Conservation (phyloP, 2,797 vertebrate genomes). For the Naso thynnoides region DNA sequence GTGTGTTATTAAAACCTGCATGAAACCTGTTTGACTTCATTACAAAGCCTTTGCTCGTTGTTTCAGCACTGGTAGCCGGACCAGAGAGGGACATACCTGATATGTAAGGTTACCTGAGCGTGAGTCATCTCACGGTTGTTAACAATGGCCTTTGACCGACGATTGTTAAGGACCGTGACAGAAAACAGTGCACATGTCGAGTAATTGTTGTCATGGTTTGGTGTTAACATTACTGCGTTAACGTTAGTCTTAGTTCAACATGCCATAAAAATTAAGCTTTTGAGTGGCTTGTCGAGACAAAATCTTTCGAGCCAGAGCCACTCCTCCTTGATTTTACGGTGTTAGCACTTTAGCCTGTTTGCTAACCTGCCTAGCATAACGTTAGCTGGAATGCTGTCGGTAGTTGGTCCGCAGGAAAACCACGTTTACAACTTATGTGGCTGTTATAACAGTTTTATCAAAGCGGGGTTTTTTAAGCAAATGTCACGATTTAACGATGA, state of each 20-base stretch:
- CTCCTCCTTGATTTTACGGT: neutral
- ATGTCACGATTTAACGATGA: neutral
- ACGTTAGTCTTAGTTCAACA: too few species aligned
- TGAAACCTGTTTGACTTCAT: neutral
- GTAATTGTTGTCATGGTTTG: fast-evolving
- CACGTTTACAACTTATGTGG: fast-evolving
- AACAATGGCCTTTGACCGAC: neutral
- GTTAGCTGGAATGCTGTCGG: neutral
- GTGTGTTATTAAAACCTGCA: neutral
- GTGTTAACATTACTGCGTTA: too few species aligned
- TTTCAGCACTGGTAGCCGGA: neutral
- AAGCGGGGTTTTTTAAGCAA: neutral
- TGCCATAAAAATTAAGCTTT: neutral
- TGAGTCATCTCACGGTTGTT: neutral
- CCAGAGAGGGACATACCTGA: neutral
- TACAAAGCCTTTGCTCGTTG: neutral
- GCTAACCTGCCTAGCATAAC: conserved; percentile 42
- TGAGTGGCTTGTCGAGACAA: too few species aligned
- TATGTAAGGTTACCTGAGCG: neutral
- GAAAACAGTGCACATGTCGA: too few species aligned
- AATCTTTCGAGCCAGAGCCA: neutral
- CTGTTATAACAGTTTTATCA: fast-evolving
- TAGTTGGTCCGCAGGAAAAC: fast-evolving
- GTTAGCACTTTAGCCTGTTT: conserved; percentile 44
- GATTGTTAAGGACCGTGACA: too few species aligned